phyloP scores from a whole-genome alignment of 2,888 invertebrate species.

The Clepsis dumicolana region DNA sequence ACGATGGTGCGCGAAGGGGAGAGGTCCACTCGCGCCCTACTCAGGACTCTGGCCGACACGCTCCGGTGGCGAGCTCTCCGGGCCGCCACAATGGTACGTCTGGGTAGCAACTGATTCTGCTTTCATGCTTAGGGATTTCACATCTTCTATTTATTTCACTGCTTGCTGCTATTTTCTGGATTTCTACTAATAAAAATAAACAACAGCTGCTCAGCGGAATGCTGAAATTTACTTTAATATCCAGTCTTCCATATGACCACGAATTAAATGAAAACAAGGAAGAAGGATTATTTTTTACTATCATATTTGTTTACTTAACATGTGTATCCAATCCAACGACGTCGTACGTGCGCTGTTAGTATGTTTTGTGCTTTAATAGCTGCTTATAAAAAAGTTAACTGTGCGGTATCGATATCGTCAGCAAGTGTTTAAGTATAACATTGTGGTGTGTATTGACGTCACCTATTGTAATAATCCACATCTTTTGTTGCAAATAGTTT shows the following conservation, averaged over 20 bases:
- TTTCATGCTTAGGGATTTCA: conserved; percentile 39
- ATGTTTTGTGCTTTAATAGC: conserved; percentile 20
- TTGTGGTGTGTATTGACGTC: conserved; percentile 32
- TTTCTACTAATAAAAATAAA: background rate
- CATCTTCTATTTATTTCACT: conserved; percentile 3
- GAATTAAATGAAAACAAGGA: background rate
- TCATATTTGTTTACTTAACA: conserved; percentile 1
- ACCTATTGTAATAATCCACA: conserved; percentile 37
- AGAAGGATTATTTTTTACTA: background rate
- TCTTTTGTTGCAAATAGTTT: conserved; percentile 35
- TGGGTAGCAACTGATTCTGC: conserved; percentile 54
- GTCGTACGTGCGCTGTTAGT: background rate
- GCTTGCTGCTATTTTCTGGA: conserved; percentile 1
- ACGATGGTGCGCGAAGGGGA: conserved; percentile 82
- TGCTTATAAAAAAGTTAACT: conserved; percentile 5
- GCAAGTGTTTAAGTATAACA: conserved; percentile 27
- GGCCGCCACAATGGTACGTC: conserved; percentile 74
- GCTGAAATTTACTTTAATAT: conserved; percentile 6
- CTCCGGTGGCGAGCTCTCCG: conserved; percentile 78
- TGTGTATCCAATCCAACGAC: background rate
- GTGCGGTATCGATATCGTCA: conserved; percentile 32
- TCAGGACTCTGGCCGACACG: conserved; percentile 79
- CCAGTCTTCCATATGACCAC: background rate
- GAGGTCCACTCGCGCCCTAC: conserved; percentile 74
- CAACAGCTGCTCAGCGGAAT: background rate